phyloP scores from a whole-genome alignment of 2,797 vertebrate genomes.

The Coregonus sp. region DNA sequence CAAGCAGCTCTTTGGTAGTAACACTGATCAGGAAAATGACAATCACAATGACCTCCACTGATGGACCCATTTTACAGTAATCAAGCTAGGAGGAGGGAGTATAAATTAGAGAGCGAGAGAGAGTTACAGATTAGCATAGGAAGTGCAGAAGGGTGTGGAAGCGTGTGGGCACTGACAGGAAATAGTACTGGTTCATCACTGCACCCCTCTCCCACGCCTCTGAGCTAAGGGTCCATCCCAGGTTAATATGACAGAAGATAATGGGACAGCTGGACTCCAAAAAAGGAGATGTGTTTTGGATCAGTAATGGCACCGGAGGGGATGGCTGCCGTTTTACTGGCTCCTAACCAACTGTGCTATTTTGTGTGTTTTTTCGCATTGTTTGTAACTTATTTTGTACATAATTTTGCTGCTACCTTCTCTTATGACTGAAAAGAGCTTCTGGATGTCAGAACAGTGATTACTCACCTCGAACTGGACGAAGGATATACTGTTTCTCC shows the following conservation, averaged over 20 bases:
- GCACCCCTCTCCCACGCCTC: constrained; percentile 27
- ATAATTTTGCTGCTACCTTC: too few species aligned
- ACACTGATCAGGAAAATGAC: background rate
- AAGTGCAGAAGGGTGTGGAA: constrained; percentile 56
- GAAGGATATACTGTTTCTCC: too few species aligned
- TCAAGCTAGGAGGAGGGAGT: constrained; percentile 7
- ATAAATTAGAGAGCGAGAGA: background rate
- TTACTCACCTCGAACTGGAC: too few species aligned
- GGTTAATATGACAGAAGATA: constrained; percentile 9
- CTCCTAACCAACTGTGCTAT: too few species aligned
- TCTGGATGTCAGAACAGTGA: too few species aligned
- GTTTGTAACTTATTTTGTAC: too few species aligned
- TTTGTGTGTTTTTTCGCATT: too few species aligned
- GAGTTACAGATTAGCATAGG: constrained; percentile 46
- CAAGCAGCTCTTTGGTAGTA: background rate
- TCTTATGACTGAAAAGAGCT: too few species aligned
- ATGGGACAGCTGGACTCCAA: background rate
- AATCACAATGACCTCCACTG: constrained; percentile 14
- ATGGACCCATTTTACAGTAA: constrained; percentile 14
- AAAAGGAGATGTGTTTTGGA: constrained; percentile 5
- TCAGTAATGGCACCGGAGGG: too few species aligned
- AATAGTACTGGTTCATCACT: constrained; percentile 33
- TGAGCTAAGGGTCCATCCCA: constrained; percentile 15
- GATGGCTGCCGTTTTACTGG: too few species aligned
- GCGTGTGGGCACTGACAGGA: constrained; percentile 48